phyloP scores from a whole-genome alignment of 2,888 invertebrate genomes.

The Sesia apiformis region DNA sequence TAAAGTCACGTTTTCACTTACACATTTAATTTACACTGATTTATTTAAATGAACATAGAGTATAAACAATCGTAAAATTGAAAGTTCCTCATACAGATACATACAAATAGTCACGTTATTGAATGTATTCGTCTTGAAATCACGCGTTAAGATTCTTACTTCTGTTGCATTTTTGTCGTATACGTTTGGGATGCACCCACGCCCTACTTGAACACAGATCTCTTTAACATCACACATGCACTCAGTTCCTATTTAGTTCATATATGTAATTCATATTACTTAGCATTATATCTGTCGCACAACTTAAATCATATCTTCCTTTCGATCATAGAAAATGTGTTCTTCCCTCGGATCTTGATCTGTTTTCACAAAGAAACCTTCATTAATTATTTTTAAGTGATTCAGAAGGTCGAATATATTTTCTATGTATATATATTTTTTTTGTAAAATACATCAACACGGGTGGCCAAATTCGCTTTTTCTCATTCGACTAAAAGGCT shows the following conservation, averaged over 20 bases:
- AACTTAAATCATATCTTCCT: conserved; percentile 11
- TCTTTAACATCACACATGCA: conserved; percentile 60
- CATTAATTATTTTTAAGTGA: conserved; percentile 28
- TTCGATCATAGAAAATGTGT: conserved; percentile 41
- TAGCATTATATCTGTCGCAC: conserved; percentile 45
- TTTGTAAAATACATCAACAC: conserved; percentile 2
- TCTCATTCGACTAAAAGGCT: conserved; percentile 33
- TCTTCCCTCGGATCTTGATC: conserved; percentile 38
- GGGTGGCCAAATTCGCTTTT: conserved; percentile 61
- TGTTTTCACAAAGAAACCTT: conserved; percentile 19
- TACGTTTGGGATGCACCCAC: conserved; percentile 37
- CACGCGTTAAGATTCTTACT: not conserved
- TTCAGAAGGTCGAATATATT: conserved; percentile 39
- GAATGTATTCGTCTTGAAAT: not conserved
- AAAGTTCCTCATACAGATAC: conserved; percentile 29
- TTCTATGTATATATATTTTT: conserved; percentile 33
- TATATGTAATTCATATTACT: conserved; percentile 44
- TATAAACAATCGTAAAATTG: conserved; percentile 7
- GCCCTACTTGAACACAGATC: conserved; percentile 30
- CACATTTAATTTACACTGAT: not conserved
- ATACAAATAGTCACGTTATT: not conserved
- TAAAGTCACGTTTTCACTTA: too few species aligned
- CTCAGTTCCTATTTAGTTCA: conserved; percentile 72
- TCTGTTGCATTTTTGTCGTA: conserved; percentile 59
- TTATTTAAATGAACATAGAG: not conserved